phyloP scores from a whole-genome alignment of 2,797 vertebrate species.

The Phoxinus dragarum region DNA sequence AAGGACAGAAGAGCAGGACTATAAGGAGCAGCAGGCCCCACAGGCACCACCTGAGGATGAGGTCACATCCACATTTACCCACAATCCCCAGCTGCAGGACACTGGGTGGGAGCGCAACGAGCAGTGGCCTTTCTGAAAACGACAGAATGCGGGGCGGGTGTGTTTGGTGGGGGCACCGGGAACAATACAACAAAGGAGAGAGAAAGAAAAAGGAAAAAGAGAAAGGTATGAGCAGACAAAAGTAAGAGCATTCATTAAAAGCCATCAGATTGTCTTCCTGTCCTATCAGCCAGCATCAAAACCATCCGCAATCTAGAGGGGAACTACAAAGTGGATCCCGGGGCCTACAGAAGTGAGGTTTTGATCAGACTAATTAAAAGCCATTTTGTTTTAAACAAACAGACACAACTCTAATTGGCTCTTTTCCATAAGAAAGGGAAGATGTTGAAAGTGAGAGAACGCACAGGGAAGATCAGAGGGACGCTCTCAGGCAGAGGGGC shows the following conservation, averaged over 20 bases:
- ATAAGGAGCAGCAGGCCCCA: constrained; percentile 44
- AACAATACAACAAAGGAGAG: constrained; percentile 74
- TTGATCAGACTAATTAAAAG: constrained; percentile 99
- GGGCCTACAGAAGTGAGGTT: constrained; percentile 90
- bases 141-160: constrained; percentile 37
- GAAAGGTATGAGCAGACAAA: constrained; percentile 77
- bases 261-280: constrained; percentile 87
- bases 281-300: constrained; percentile 94
- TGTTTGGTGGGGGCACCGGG: constrained; percentile 66
- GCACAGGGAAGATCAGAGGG: constrained; percentile 89
- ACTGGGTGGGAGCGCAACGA: constrained; percentile 1
- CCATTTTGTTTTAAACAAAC: constrained; percentile 99
- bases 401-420: constrained; percentile 99
- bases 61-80: constrained; percentile 52
- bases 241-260: constrained; percentile 93
- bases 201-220: constrained; percentile 64
- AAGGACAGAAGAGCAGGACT: constrained; percentile 44
- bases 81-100: constrained; percentile 47
- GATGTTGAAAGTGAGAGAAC: constrained; percentile 98
- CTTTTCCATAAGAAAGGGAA: constrained; percentile 99
- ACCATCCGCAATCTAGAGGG: constrained; percentile 85
- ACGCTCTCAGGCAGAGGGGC: constrained; percentile 81
- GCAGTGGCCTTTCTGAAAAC: constrained; percentile 47
- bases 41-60: constrained; percentile 46
- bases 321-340: constrained; percentile 93